Percentiles rank a stretch among this genome's conserved stretches.
phyloP scores from a whole-genome alignment of 2,888 invertebrate genomes.

The Prosapia bicincta region DNA sequence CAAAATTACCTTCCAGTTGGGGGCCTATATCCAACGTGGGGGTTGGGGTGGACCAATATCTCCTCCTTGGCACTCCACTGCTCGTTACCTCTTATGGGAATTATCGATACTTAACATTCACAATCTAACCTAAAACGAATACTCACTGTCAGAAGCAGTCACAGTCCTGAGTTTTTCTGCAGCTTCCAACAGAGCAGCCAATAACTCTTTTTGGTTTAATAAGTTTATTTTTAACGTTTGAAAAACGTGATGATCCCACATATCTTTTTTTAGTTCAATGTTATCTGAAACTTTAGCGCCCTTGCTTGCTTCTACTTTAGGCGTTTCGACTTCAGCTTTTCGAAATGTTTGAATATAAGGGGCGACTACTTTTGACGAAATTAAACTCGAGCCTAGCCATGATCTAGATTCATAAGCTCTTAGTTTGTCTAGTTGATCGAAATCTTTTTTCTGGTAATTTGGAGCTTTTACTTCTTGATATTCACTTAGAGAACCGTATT shows the following conservation, averaged over 20 bases:
- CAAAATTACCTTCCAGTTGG: no score
- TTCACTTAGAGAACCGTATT: neutral
- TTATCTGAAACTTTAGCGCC: neutral
- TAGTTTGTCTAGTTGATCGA: neutral
- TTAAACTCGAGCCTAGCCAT: neutral
- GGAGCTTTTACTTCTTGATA: neutral
- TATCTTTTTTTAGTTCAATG: neutral
- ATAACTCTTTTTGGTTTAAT: neutral
- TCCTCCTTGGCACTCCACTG: no score
- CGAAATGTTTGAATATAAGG: neutral
- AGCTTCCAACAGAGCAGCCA: neutral
- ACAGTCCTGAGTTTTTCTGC: neutral
- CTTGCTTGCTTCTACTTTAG: neutral
- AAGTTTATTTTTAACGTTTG: neutral
- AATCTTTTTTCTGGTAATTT: neutral
- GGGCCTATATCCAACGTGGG: no score
- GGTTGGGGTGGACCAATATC: no score
- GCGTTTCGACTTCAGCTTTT: neutral
- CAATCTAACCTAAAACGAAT: no score
- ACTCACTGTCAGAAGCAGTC: neutral
- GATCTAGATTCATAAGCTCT: neutral
- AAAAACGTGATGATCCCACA: neutral
- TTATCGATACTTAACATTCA: no score
- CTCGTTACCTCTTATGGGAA: no score
- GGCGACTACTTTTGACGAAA: neutral